phyloP scores from a whole-genome alignment of 2,797 vertebrate genomes.

The Parambassis ranga region DNA sequence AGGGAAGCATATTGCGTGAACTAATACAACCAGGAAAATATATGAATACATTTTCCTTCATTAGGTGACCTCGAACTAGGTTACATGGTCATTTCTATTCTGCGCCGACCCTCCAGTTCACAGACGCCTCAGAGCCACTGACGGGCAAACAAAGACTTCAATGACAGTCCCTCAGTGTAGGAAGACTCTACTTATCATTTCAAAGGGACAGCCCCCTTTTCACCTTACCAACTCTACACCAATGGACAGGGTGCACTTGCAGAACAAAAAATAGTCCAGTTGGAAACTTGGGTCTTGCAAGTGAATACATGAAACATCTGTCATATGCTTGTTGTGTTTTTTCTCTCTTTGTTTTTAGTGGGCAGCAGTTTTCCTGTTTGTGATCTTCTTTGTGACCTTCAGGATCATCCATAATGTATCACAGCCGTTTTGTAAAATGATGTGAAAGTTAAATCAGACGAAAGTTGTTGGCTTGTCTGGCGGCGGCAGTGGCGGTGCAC shows the following conservation, averaged over 20 bases:
- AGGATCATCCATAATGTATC: conserved; percentile 70
- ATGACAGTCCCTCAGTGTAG: conserved; percentile 71
- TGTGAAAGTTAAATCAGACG: conserved; percentile 74
- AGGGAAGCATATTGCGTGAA: conserved; percentile 66
- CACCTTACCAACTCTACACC: conserved; percentile 57
- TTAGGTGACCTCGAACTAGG: conserved; percentile 78
- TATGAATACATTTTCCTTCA: conserved; percentile 76
- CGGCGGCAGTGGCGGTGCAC: not conserved
- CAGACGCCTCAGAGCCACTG: conserved; percentile 64
- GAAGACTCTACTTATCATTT: conserved; percentile 77
- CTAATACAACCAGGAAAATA: conserved; percentile 76
- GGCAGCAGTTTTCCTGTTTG: conserved; percentile 50
- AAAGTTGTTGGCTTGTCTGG: conserved; percentile 54
- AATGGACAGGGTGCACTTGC: conserved; percentile 58
- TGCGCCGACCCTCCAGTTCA: conserved; percentile 70
- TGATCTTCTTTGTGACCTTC: conserved; percentile 77
- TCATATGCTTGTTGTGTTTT: conserved; percentile 22
- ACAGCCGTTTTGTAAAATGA: conserved; percentile 47
- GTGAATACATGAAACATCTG: conserved; percentile 41
- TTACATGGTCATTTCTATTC: conserved; percentile 76
- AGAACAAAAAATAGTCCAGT: conserved; percentile 61
- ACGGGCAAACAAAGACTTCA: conserved; percentile 77
- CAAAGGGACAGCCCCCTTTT: conserved; percentile 72
- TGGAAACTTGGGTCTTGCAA: conserved; percentile 45
- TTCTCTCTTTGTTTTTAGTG: too few species aligned